Evolutionary conservation across 2,888 invertebrate species (phyloP), one percentile per base, ranked within the genome.

Genomic region (Sinelater perroti): DNA sequence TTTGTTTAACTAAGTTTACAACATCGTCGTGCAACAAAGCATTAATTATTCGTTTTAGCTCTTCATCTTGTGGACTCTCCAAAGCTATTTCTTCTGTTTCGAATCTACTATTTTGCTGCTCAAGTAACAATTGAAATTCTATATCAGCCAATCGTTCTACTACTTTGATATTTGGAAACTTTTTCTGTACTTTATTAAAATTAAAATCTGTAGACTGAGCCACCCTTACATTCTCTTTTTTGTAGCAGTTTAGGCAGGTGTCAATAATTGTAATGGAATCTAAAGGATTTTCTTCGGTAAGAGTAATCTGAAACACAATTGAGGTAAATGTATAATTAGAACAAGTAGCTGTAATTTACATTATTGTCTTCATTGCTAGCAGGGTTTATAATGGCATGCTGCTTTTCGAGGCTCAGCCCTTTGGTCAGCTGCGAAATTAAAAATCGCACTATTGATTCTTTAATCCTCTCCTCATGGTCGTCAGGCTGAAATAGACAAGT

Each of bases 391-490:
- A 89, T 71, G 47, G 80, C 74, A 33, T 78, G 77, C 17, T 79
- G 80, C 2, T 80, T 77, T 31, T 79, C 77, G 7, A 77, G 72
- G n/a, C 81, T 77, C n/a, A 84, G 73, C 49, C 82, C 80, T 68
- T 83, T 83, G 40, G 82, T 81, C 63, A 86, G 75, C 69, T 85
- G 85, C 13, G 85, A 83, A 0, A 90, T 81, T 46, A 90, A 75
- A 69, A 86, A 82, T 74, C 87, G 86, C 0, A 87, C 86, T 16
- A 90, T 79, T 3, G 88, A 85, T 78, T 91, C 91, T 38, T 80
- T 67, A 71, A 85, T 35, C 67, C 82, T 72, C 77, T 83, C 75
- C 73, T 81, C 79, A 78, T 85, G 72, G 70, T 83, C 82, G 60
- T 66, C 60, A 21, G 70, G 70, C 78, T 79, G 60, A 28, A 73